Evolutionary conservation across 2,797 vertebrate genomes (phyloP), one percentile per base, ranked within the genome.

Genomic region (Halcyon chelicuti): DNA sequence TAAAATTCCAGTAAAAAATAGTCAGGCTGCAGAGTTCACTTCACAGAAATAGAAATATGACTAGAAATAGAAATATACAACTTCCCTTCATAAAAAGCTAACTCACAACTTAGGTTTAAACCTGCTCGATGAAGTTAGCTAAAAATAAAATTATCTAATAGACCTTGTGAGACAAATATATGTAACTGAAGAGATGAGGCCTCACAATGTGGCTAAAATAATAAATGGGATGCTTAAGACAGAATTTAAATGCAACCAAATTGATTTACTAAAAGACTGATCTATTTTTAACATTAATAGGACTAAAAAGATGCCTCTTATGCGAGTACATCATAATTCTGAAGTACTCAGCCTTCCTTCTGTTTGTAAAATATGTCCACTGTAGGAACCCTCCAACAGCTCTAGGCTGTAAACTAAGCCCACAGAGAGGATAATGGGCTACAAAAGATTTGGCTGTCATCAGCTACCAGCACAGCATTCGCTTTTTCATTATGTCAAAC

Each of bases 401-500:
- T 86, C 72, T 23, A 92, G 88, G 92, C 90, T 93, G 37, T 79
- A 71, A 92, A 88, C 67, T 93, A 84, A 94, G 82, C 88, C 82
- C 62, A 89, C 44, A 73, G 55, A 96, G 90, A 93, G 39, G 73
- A 78, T 76, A 93, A 94, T 63, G 37, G 65, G 52, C 90, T 86
- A 86, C 62, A 91, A 73, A 90, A 94, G 87, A 57, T 29, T 83
- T 71, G 82, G 76, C 87, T 94, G 94, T 91, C 87, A 86, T 46
- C 58, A 55, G 73, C 62, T 77, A 95, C 73, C 46, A 89, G 57
- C 65, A 91, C 39, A 86, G 70, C 62, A 49, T 83, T 96, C 93
- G 90, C 79, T 95, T 54, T 86, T 92, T 96, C 78, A 96, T 96
- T 91, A 88, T 57, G 76, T 88, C 91, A 95, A 77, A 66, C 70